Evolutionary conservation across 1,140 invertebrate species (phyloP), one percentile per base, ranked within the genome.

Genomic region (Phthorimaea operculella): DNA sequence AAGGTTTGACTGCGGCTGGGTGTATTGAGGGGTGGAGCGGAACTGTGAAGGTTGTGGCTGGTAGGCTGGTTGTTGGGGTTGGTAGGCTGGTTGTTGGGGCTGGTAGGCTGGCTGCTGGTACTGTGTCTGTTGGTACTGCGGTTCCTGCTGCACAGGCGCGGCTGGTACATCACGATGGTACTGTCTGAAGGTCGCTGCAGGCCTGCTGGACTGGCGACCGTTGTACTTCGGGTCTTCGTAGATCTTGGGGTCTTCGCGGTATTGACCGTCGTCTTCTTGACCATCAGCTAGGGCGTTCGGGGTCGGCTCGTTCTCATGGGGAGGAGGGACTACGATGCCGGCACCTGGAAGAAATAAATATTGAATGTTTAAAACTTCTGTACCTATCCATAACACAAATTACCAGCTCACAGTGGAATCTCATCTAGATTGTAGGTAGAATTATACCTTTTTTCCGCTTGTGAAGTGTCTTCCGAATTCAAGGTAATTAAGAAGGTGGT

Each of bases 221-320:
- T 91, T 92, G 76, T 88, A 92, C 58, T 89, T 89, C 7, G 91
- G 89, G 67, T 92, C 89, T 59, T 92, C 92, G 76, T 93, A 91
- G 39, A 93, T 87, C n/a, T 88, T 88, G 0, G 93, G 93, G 73
- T 94, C 93, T 69, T 94, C 93, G 33, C 91, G 87, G 73, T 94
- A 94, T 63, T 94, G 93, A 0, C 93, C 93, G 65, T 94, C 93
- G 68, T 94, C 93, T 62, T 92, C 87, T 66, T 90, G 88, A 50
- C 90, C 89, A 11, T 90, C 90, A 1, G 87, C 88, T 49, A 91
- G 76, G 0, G 87, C 86, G 52, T 80, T 83, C 21, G 68, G 63
- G 11, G 70, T 62, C 6, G 73, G 74, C 14, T 87, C 87, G 61
- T 87, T 81, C 4, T 87, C 64, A 4, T 92, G 93, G 1, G 93